A percentile compares a stretch with the other conserved stretches of the same genome.
These are phyloP conservation scores for Lucilia sericata DNA, from an alignment of 1,140 invertebrate species.

Conservation along the genomic window DNA sequence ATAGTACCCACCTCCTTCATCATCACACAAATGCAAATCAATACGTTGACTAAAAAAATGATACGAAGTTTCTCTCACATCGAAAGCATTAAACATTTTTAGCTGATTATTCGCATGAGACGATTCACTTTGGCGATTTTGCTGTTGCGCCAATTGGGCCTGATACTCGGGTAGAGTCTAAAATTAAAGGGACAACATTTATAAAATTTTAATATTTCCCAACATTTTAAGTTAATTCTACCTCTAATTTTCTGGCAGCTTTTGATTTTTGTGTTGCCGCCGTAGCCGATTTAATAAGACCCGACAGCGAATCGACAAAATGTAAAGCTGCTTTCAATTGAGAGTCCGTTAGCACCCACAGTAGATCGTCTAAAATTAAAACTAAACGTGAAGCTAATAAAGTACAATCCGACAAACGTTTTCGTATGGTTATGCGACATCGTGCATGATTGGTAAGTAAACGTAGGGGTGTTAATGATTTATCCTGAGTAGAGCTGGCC, in stretches of 20 bases:
- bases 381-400: conserved; percentile 92
- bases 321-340: conserved; percentile 95
- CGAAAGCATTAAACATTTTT: conserved; percentile 87
- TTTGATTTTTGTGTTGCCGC: conserved; percentile 86
- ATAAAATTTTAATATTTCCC: not conserved
- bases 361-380: conserved; percentile 92
- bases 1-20: conserved; percentile 79
- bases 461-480: conserved; percentile 87
- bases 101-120: conserved; percentile 69
- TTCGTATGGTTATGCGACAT: conserved; percentile 97
- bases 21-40: conserved; percentile 97
- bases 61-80: conserved; percentile 97
- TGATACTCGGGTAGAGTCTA: conserved; percentile 84
- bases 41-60: conserved; percentile 95
- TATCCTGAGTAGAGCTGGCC: conserved; percentile 85
- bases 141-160: conserved; percentile 78
- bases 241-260: conserved; percentile 89
- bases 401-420: conserved; percentile 86
- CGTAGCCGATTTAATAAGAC: conserved; percentile 86
- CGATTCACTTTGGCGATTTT: conserved; percentile 71
- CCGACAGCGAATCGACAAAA: conserved; percentile 91
- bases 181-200: conserved; percentile 44
- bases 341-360: conserved; percentile 98
- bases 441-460: conserved; percentile 95
- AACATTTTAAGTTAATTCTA: conserved; percentile 60